phyloP scores from a whole-genome alignment of 2,888 invertebrate genomes.

The Slavum lentiscoides region DNA sequence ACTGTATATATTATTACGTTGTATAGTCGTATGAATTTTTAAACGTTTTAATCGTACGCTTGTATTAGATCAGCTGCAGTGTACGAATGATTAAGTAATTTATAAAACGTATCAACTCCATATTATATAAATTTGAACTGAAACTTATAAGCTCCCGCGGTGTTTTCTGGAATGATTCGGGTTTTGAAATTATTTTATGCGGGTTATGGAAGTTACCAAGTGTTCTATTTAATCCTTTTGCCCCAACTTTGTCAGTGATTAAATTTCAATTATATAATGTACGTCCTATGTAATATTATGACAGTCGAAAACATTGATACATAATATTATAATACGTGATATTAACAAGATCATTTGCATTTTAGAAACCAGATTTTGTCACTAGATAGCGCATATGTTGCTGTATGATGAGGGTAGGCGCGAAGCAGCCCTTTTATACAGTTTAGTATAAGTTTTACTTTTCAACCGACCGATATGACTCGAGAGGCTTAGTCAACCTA shows the following conservation, averaged over 20 bases:
- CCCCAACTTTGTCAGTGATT: slow-evolving; percentile 20
- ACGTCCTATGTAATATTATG: background rate
- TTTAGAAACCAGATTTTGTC: background rate
- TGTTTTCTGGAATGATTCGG: background rate
- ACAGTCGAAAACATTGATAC: background rate
- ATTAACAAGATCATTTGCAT: slow-evolving; percentile 7
- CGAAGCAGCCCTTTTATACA: slow-evolving; percentile 21
- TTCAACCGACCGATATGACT: slow-evolving; percentile 25
- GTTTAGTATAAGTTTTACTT: slow-evolving; percentile 43
- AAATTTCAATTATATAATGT: slow-evolving; percentile 3
- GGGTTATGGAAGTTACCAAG: background rate
- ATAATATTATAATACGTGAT: too few relatives aligned
- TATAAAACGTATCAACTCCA: background rate
- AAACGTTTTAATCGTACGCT: too few relatives aligned
- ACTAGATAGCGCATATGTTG: slow-evolving; percentile 41
- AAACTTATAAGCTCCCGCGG: background rate
- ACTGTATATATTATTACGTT: too few relatives aligned
- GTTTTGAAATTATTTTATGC: slow-evolving; percentile 7
- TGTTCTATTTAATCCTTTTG: slow-evolving; percentile 28
- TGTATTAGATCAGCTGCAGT: too few relatives aligned
- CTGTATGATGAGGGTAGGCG: slow-evolving; percentile 4
- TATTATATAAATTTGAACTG: background rate
- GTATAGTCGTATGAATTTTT: too few relatives aligned
- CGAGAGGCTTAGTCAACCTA: background rate
- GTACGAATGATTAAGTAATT: too few relatives aligned